Evolutionary conservation across 2,113 vertebrate species (phyloP).

Genomic region (Hyperopisus bebe): DNA sequence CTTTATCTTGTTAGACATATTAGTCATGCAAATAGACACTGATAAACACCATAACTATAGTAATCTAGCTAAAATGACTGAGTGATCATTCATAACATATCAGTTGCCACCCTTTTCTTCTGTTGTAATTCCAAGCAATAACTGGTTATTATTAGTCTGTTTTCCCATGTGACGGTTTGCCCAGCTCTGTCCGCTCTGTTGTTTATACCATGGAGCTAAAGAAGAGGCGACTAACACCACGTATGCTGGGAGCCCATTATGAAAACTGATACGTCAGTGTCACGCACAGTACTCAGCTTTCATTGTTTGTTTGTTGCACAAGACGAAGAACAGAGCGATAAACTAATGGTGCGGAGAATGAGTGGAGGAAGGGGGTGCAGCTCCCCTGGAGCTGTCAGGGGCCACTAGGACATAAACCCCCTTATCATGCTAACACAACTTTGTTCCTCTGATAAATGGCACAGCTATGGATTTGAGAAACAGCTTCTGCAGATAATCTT

Average conservation of each 20-base stretch:
- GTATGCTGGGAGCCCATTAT: background rate
- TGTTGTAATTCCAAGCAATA: background rate
- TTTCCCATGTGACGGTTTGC: background rate
- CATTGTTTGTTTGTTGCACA: slow-evolving; percentile 4
- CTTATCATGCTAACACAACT: slow-evolving; percentile 37
- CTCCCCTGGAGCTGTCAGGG: slow-evolving; percentile 7
- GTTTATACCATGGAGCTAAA: background rate
- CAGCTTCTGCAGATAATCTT: slow-evolving; percentile 20
- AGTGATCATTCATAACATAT: background rate
- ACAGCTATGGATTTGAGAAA: slow-evolving; percentile 13
- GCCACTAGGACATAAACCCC: slow-evolving; percentile 10
- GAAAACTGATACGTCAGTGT: slow-evolving; percentile 25
- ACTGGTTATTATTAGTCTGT: background rate
- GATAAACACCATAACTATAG: background rate
- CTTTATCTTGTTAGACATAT: background rate
- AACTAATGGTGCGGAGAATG: background rate
- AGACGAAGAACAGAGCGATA: slow-evolving; percentile 4
- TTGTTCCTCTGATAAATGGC: slow-evolving; percentile 35
- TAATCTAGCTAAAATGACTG: background rate
- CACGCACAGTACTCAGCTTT: slow-evolving; percentile 6
- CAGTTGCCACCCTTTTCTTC: background rate
- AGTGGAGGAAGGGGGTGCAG: background rate
- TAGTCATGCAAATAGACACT: background rate
- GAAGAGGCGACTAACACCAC: background rate
- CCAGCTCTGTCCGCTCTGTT: background rate